Conservation (phyloP, 64 coral and sea anemone genomes). For the Pocillopora damicornis region DNA sequence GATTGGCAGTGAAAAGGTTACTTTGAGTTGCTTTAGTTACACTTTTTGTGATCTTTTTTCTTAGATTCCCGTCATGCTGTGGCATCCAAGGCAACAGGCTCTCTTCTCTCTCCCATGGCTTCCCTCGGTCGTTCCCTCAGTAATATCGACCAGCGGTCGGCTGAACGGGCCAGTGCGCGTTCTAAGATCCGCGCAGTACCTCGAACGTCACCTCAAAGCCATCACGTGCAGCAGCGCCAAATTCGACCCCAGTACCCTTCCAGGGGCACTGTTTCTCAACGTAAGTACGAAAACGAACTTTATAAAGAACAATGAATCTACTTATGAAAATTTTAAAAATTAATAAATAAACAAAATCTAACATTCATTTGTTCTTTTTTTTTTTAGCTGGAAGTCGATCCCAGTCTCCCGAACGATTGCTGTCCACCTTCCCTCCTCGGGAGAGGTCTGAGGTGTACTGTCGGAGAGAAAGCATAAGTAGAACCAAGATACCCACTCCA, state of each 20-base stretch:
- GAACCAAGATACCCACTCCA: constrained; percentile 70
- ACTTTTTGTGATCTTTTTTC: background rate
- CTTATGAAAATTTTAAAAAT: too few relatives aligned
- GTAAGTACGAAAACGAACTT: constrained; percentile 38
- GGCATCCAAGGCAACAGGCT: constrained; percentile 31
- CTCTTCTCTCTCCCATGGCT: constrained; percentile 49
- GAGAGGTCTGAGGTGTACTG: constrained; percentile 75
- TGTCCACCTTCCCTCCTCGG: constrained; percentile 32
- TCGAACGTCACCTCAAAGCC: constrained; percentile 18
- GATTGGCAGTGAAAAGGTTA: too few relatives aligned
- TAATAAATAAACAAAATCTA: too few relatives aligned
- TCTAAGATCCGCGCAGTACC: constrained; percentile 44
- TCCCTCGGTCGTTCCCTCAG: constrained; percentile 62
- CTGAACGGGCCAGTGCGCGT: constrained; percentile 59
- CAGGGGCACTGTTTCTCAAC: constrained; percentile 67
- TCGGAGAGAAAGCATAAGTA: constrained; percentile 52
- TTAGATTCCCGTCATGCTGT: constrained; percentile 46
- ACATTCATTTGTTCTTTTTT: too few relatives aligned
- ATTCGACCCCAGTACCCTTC: constrained; percentile 28
- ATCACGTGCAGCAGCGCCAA: constrained; percentile 14
- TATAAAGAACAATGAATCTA: too few relatives aligned
- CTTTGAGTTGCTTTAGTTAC: too few relatives aligned
- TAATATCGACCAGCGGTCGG: constrained; percentile 65
- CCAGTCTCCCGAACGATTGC: constrained; percentile 56
- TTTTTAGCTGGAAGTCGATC: constrained; percentile 68